phyloP scores from a whole-genome alignment of 2,113 vertebrate species.

The Phrynosoma platyrhinos region DNA sequence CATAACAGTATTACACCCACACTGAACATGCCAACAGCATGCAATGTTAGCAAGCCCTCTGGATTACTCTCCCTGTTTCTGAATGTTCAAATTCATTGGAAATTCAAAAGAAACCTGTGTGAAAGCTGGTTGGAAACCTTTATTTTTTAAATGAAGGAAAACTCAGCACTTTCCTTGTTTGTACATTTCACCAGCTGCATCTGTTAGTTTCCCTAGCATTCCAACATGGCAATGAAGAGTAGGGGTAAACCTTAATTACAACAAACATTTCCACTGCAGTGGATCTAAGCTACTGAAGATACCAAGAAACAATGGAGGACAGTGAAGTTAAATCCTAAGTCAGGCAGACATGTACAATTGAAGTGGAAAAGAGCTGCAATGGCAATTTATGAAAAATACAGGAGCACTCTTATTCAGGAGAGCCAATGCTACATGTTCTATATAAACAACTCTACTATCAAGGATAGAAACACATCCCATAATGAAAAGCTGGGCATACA shows the following conservation, averaged over 20 bases:
- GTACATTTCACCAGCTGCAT: background rate
- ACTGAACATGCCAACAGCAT: background rate
- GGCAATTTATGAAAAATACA: background rate
- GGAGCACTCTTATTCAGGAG: background rate
- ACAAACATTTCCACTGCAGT: background rate
- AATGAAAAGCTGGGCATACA: background rate
- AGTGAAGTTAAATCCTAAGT: slow-evolving; percentile 29
- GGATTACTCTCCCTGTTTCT: background rate
- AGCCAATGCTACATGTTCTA: background rate
- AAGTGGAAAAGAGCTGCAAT: background rate
- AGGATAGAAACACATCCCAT: background rate
- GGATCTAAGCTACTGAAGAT: slow-evolving; percentile 6
- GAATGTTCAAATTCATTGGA: slow-evolving; percentile 3
- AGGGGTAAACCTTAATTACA: background rate
- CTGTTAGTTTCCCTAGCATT: background rate
- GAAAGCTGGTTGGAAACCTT: slow-evolving; percentile 26
- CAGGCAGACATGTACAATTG: background rate
- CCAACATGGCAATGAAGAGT: background rate
- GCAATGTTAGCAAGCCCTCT: slow-evolving; percentile 12
- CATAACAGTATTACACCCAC: background rate
- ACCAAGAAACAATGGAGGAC: background rate
- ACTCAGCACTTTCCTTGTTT: background rate
- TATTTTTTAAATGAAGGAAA: slow-evolving; percentile 38
- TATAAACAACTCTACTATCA: background rate
- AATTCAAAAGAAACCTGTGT: slow-evolving; percentile 4